phyloP scores from a whole-genome alignment of 30 jellyfish, hydroid and myxozoan species.

The Hydractinia echinata region DNA sequence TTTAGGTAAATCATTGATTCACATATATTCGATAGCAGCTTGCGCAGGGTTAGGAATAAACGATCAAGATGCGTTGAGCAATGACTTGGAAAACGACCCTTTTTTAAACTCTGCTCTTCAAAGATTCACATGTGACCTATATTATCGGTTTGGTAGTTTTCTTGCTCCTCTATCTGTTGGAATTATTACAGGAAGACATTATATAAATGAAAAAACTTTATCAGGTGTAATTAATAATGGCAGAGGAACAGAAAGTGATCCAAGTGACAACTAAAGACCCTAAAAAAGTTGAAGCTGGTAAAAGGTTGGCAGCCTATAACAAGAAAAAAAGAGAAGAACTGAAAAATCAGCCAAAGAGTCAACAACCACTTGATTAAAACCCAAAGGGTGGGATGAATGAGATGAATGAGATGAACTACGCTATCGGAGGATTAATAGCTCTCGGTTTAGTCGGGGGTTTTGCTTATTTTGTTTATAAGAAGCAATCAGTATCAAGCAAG shows the following conservation, averaged over 20 bases:
- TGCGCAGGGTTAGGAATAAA: conserved; percentile 5
- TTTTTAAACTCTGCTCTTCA: background rate
- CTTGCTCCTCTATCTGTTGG: background rate
- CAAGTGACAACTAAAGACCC: background rate
- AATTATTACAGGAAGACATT: background rate
- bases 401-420: background rate
- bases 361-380: background rate
- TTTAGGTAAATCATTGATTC: background rate
- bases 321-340: background rate
- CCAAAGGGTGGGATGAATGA: background rate
- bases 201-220: background rate
- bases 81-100: background rate
- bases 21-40: background rate
- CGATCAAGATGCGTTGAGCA: conserved; percentile 7
- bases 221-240: background rate
- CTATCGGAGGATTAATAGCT: background rate
- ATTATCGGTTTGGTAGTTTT: background rate
- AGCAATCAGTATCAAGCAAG: background rate
- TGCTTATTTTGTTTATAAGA: background rate
- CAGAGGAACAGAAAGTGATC: background rate
- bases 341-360: background rate
- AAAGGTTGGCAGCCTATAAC: background rate
- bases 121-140: conserved; percentile 7
- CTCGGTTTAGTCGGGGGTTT: conserved; percentile 1
- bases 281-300: background rate